Evolutionary conservation across 2,797 vertebrate genomes (phyloP).

Genomic region (Chiroxiphia lanceolata): DNA sequence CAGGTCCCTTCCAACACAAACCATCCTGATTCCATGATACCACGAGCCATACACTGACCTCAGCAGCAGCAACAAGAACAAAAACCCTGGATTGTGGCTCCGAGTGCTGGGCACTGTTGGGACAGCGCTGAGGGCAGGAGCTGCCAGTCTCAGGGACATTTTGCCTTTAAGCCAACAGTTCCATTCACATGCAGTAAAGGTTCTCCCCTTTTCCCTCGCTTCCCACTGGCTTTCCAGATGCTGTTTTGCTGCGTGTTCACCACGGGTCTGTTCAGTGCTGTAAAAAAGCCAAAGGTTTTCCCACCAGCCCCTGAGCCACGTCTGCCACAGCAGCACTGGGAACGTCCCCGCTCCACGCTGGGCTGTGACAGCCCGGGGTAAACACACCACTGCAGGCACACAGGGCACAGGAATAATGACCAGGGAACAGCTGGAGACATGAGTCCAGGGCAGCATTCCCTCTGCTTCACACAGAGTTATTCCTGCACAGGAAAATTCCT

Average conservation of each 20-base stretch:
- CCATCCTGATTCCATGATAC: neutral
- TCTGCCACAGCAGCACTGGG: neutral
- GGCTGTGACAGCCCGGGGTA: slow-evolving; percentile 2
- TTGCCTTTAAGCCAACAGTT: slow-evolving; percentile 25
- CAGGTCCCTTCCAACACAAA: neutral
- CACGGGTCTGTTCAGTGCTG: slow-evolving; percentile 53
- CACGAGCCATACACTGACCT: neutral
- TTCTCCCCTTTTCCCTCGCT: neutral
- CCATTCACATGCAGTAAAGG: neutral
- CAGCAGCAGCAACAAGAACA: neutral
- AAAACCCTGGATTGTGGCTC: neutral
- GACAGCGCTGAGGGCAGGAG: neutral
- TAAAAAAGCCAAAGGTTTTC: slow-evolving; percentile 61
- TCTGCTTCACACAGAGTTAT: neutral
- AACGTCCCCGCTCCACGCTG: neutral
- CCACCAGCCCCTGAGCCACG: neutral
- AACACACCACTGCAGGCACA: neutral
- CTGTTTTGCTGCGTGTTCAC: slow-evolving; percentile 38
- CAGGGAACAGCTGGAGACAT: neutral
- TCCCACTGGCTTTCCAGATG: slow-evolving; percentile 68
- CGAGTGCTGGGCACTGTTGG: neutral
- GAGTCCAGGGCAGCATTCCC: neutral
- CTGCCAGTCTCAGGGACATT: slow-evolving; percentile 17
- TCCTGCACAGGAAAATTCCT: neutral
- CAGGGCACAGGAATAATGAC: neutral